Conservation (phyloP, 1,140 invertebrate genomes). For the Steinernema feltiae region DNA sequence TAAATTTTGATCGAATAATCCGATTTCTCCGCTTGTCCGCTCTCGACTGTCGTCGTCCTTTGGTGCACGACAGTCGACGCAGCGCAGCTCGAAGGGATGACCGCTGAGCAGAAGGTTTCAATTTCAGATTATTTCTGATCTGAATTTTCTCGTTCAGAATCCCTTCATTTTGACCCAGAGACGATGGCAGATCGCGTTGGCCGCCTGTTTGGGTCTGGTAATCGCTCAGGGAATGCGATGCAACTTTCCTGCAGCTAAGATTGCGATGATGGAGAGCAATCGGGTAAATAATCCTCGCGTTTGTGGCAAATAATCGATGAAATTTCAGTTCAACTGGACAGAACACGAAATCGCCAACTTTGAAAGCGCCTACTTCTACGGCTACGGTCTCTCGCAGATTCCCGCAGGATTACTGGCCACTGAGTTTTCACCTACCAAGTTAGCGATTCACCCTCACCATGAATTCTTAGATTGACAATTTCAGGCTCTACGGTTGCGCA, state of each 20-base stretch:
- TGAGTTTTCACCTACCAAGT: conserved; percentile 83
- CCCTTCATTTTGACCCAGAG: conserved; percentile 30
- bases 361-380: conserved; percentile 96
- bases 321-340: conserved; percentile 72
- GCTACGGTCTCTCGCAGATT: conserved; percentile 92
- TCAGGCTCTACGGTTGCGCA: conserved; percentile 62
- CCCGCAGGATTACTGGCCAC: conserved; percentile 93
- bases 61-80: too few species aligned
- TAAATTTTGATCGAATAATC: too few species aligned
- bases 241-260: conserved; percentile 36
- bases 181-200: conserved; percentile 35
- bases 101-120: background rate
- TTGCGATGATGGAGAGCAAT: conserved; percentile 30
- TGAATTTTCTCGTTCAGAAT: conserved; percentile 22
- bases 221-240: conserved; percentile 38
- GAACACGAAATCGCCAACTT: conserved; percentile 72
- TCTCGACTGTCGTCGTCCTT: too few species aligned
- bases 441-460: background rate
- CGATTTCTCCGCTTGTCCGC: too few species aligned
- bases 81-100: background rate
- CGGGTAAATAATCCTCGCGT: conserved; percentile 25
- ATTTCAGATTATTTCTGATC: background rate
- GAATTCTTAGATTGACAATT: background rate
- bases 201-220: conserved; percentile 31
- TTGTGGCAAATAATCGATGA: conserved; percentile 7